Evolutionary conservation across 2,113 vertebrate genomes (phyloP).

Genomic region (Nycticorax nycticorax): DNA sequence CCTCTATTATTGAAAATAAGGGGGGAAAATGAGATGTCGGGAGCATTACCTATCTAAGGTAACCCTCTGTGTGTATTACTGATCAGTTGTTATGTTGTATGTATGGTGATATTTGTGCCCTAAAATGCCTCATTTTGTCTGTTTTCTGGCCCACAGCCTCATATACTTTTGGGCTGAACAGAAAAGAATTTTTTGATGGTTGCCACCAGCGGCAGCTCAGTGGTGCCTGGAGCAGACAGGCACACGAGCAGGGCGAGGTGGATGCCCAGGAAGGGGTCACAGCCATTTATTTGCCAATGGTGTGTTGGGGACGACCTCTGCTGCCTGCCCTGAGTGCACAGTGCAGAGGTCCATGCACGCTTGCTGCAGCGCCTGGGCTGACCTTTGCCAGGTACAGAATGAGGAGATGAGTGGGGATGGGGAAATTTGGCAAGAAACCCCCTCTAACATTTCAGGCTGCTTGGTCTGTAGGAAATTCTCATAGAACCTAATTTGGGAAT

Average conservation of each 20-base stretch:
- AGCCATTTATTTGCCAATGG: neutral
- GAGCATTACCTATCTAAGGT: neutral
- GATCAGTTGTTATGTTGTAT: neutral
- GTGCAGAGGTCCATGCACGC: fast-evolving
- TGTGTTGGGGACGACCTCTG: neutral
- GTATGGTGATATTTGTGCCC: neutral
- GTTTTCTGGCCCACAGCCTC: neutral
- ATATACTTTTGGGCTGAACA: neutral
- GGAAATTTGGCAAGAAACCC: neutral
- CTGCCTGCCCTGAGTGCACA: neutral
- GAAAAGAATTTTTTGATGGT: neutral
- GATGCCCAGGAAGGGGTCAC: neutral
- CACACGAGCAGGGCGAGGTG: neutral
- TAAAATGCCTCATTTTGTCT: neutral
- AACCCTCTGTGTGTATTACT: neutral
- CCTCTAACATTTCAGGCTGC: neutral
- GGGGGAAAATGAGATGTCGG: neutral
- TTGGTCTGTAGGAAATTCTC: neutral
- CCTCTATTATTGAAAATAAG: neutral
- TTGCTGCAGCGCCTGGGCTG: fast-evolving
- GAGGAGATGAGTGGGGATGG: neutral
- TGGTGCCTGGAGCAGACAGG: neutral
- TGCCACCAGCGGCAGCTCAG: neutral
- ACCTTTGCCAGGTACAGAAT: neutral
- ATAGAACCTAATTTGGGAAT: neutral